Evolutionary conservation across 2,888 invertebrate genomes (phyloP), one percentile per base, ranked within the genome.

Genomic region (Fabriciana adippe): DNA sequence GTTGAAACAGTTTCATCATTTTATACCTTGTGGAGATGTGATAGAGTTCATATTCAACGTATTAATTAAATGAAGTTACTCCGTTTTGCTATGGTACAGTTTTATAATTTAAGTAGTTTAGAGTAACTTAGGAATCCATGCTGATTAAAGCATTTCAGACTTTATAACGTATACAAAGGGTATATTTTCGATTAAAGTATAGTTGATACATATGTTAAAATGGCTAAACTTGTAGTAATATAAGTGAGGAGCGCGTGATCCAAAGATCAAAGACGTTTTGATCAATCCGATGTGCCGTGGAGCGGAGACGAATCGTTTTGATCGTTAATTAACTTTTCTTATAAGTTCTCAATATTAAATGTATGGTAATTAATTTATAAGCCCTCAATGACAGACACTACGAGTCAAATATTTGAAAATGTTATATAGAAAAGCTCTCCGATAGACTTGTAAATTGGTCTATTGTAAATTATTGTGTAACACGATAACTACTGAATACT

Each of bases 171-270:
- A 6, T 8, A 3, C 1, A 18, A 72, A 60, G 66, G 56, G 72
- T 73, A 47, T 31, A 35, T 60, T 71, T 74, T 74, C 26, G 16
- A 15, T 13, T 47, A 50, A 21, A 14, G 31, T 3, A 15, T 13
- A 21, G 6, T 55, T 64, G 47, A 69, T 67, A 71, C 76, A 80
- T 80, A 76, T 79, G 78, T 81, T 79, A 78, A 81, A 79, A 77
- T 77, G 73, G 77, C 80, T 81, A 83, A 83, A 79, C 79, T 77
- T 79, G 82, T 15, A 51, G 87, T 87, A 87, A 88, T 89, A 87
- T 88, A 86, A 89, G 88, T 89, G 86, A 88, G 88, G 85, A 90
- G 87, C 89, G 89, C 87, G 86, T 84, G 87, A 89, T 89, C 81
- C 79, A 75, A 80, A 90, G 87, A 90, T 91, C 90, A 91, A 91